Base-by-base conservation (phyloP, 53 echinoderm and acorn worm genomes). In the Antedon mediterranea region DNA sequence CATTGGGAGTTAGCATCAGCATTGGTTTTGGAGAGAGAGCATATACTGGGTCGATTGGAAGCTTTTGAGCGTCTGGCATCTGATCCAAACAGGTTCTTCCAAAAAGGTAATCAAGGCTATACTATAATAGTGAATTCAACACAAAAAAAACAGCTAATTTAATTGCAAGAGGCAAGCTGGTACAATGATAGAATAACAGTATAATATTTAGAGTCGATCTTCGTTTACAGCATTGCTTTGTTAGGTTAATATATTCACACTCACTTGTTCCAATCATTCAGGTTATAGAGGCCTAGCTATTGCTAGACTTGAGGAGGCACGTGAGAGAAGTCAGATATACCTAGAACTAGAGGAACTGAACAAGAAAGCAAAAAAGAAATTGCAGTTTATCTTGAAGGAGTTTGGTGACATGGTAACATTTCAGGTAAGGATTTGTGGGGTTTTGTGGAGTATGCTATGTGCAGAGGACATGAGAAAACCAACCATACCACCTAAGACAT, bases 81-180 rank as follows among this genome's bases (percentile, higher is more conserved):
- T 0, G 94, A 94, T 73, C 94, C 94, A 32, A 91, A 94, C 79
- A 82, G 94, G 30, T 94, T 94, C 85, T 94, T 91, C 77, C 91
- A 91, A 74, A 94, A 87, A 87, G 94, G 94, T 94, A 32, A 78
- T 83, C n/a, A 75, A 30, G 5, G 57, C 9, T n/a, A n/a, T n/a
- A n/a, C n/a, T n/a, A 57, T 57, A 57, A 57, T 3, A 18, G 7
- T 57, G 7, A 57, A n/a, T 57, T 57, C 2, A 11, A 6, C 23
- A 57, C n/a, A n/a, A n/a, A 41, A 41, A 7, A 13, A 41, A 41
- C 41, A 41, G 41, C 41, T 41, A n/a, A n/a, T n/a, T n/a, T n/a
- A n/a, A n/a, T 41, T 41, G 41, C 41, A n/a, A n/a, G n/a, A n/a
- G n/a, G n/a, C n/a, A n/a, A n/a, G n/a, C n/a, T n/a, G n/a, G n/a